phyloP scores from a whole-genome alignment of 2,797 vertebrate genomes.

The Distichodus sexfasciatus region DNA sequence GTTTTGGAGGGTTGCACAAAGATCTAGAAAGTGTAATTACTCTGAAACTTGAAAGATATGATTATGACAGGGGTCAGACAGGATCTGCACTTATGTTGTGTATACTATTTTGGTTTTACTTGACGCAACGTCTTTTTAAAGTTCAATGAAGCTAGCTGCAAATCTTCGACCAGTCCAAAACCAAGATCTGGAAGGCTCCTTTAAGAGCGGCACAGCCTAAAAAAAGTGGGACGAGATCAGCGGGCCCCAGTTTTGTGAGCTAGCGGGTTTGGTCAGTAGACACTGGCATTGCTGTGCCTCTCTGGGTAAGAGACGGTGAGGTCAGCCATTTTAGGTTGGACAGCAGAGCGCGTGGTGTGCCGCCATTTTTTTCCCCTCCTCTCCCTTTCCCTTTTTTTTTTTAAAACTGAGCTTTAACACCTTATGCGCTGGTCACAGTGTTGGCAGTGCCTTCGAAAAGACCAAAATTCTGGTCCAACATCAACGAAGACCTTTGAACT shows the following conservation, averaged over 20 bases:
- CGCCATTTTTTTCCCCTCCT: constrained; percentile 68
- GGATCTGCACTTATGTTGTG: no score
- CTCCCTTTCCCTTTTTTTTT: constrained; percentile 52
- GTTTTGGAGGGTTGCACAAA: no score
- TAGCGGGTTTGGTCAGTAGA: constrained; percentile 59
- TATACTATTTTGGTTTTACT: no score
- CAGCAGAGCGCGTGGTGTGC: constrained; percentile 71
- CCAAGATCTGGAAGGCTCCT: not conserved
- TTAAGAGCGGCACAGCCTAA: not conserved
- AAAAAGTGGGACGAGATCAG: not conserved
- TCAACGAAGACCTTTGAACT: constrained; percentile 6
- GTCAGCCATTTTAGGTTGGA: constrained; percentile 85
- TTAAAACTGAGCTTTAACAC: constrained; percentile 68
- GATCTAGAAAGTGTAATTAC: no score
- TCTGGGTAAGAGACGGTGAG: constrained; percentile 74
- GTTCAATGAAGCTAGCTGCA: no score
- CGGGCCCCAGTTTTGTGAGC: constrained; percentile 41
- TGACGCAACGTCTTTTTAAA: no score
- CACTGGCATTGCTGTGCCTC: constrained; percentile 67
- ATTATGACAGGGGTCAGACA: no score
- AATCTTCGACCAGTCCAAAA: not conserved
- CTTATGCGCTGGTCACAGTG: constrained; percentile 62
- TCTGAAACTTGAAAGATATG: no score
- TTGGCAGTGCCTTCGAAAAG: constrained; percentile 41
- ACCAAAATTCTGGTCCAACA: not conserved